These are phyloP conservation scores for Chrysotoxum bicinctum DNA, from an alignment of 2,888 invertebrate species.

Conservation along the genomic window DNA sequence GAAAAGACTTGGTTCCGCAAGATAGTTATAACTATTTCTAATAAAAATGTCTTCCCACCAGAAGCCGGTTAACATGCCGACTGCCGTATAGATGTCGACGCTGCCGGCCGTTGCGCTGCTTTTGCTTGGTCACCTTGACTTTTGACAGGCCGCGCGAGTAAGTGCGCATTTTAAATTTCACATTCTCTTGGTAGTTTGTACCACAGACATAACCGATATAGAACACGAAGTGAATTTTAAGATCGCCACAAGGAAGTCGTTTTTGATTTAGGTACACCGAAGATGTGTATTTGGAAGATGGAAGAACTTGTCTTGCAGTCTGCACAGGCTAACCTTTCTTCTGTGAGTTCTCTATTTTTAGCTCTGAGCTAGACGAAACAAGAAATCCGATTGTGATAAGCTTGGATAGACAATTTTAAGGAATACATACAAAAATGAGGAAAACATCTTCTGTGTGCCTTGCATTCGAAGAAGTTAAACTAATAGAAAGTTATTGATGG, in stretches of 20 bases:
- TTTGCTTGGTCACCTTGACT: conserved; percentile 63
- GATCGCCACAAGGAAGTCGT: not conserved
- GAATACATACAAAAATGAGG: no score
- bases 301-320: not conserved
- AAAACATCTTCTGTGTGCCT: no score
- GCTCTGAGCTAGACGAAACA: not conserved
- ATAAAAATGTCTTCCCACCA: conserved; percentile 40
- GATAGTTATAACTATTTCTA: not conserved
- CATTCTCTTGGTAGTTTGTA: conserved; percentile 1
- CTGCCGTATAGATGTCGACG: not conserved
- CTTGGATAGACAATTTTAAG: no score
- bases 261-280: not conserved
- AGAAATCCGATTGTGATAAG: not conserved
- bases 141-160: conserved; percentile 50
- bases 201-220: not conserved
- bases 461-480: no score
- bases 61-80: conserved; percentile 3
- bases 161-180: conserved; percentile 32
- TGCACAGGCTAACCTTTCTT: not conserved
- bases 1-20: conserved; percentile 8
- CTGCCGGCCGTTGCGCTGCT: not conserved
- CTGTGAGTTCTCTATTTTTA: not conserved
- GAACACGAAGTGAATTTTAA: conserved; percentile 9
- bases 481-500: no score
- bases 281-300: not conserved